Evolutionary conservation across 2,113 vertebrate genomes (phyloP).

Genomic region (Cyprinodon variegatus): DNA sequence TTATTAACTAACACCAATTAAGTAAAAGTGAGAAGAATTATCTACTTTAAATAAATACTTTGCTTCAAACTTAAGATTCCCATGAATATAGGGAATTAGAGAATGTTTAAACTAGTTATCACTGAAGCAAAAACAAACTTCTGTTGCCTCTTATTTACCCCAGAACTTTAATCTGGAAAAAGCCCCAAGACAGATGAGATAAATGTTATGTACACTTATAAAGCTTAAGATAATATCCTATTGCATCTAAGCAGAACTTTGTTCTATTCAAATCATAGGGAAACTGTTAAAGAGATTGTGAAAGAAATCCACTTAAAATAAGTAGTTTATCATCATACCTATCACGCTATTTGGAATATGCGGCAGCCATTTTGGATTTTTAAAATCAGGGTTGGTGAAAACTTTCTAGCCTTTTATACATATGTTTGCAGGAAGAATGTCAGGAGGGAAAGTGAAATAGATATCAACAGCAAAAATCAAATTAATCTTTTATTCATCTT

Average conservation of each 20-base stretch:
- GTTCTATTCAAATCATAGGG: neutral
- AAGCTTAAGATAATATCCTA: neutral
- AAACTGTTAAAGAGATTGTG: neutral
- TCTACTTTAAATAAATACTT: neutral
- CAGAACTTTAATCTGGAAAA: neutral
- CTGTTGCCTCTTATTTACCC: neutral
- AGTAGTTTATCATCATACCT: neutral
- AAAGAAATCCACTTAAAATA: neutral
- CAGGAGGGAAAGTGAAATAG: neutral
- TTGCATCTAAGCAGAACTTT: neutral
- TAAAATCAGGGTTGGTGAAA: neutral
- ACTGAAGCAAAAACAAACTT: neutral
- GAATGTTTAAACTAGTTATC: too few relatives aligned
- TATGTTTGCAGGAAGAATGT: too few relatives aligned
- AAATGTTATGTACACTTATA: too few relatives aligned
- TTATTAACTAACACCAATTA: too few relatives aligned
- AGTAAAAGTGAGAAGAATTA: neutral
- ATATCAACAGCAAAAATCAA: neutral
- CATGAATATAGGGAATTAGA: too few relatives aligned
- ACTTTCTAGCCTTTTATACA: neutral
- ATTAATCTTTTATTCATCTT: too few relatives aligned
- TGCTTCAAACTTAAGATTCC: neutral
- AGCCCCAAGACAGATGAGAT: neutral
- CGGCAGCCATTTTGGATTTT: neutral
- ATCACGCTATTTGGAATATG: neutral